Conservation (phyloP, 2,797 vertebrate genomes). For the Enoplosus armatus region DNA sequence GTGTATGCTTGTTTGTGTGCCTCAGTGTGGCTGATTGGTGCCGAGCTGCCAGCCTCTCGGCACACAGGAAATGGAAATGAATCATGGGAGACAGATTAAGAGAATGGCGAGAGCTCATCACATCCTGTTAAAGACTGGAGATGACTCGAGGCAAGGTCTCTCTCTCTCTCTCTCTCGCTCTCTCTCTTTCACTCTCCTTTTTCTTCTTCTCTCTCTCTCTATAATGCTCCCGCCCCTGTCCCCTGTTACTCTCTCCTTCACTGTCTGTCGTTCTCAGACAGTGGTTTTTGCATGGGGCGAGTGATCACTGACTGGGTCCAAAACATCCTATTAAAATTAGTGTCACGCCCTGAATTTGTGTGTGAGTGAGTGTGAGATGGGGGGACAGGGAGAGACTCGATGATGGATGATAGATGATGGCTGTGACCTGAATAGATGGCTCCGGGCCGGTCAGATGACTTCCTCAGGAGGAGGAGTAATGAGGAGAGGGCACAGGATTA, state of each 20-base stretch:
- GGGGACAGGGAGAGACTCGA: conserved; percentile 44
- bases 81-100: conserved; percentile 97
- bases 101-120: conserved; percentile 94
- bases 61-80: conserved; percentile 87
- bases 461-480: conserved; percentile 74
- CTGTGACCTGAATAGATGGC: conserved; percentile 78
- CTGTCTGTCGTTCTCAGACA: conserved; percentile 56
- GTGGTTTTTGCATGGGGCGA: conserved; percentile 62
- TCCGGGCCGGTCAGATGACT: conserved; percentile 68
- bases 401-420: conserved; percentile 79
- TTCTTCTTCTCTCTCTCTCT: conserved; percentile 35
- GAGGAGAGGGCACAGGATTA: conserved; percentile 72
- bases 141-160: conserved; percentile 87
- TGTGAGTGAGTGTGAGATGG: conserved; percentile 48
- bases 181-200: conserved; percentile 4
- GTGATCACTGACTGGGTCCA: conserved; percentile 72
- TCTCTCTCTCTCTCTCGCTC: conserved; percentile 49
- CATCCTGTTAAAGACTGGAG: conserved; percentile 91
- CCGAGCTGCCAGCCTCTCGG: conserved; percentile 84
- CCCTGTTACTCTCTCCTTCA: conserved; percentile 34
- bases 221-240: conserved; percentile 25
- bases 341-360: conserved; percentile 52
- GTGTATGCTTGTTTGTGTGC: conserved; percentile 58
- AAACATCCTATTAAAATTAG: conserved; percentile 81
- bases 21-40: conserved; percentile 60